Evolutionary conservation across 2,797 vertebrate genomes (phyloP).

Genomic region (Ispidina lecontei): DNA sequence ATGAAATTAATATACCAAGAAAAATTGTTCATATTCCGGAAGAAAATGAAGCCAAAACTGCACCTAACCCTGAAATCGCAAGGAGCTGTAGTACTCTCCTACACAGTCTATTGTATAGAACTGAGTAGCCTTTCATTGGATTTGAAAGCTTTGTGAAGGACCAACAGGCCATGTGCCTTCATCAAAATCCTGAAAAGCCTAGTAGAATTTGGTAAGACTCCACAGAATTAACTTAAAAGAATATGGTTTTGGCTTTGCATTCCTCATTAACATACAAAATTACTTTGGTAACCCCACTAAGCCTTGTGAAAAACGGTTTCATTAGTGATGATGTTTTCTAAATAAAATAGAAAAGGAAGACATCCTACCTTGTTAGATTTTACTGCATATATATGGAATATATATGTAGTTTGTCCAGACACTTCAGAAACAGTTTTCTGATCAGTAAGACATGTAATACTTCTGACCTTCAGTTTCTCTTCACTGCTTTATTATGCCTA

Average conservation of each 20-base stretch:
- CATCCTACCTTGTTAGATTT: neutral
- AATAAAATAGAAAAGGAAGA: neutral
- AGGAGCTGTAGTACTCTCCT: neutral
- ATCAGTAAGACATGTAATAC: neutral
- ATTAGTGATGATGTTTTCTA: neutral
- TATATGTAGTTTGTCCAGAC: neutral
- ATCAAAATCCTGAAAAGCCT: neutral
- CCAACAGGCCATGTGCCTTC: neutral
- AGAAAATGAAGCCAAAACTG: neutral
- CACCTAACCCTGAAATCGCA: neutral
- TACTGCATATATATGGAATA: neutral
- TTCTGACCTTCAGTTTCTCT: neutral
- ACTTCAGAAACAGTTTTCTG: neutral
- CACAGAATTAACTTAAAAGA: neutral
- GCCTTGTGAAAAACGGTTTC: neutral
- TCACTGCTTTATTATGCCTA: slow-evolving; percentile 6
- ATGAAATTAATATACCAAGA: neutral
- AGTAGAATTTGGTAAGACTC: neutral
- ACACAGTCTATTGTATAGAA: neutral
- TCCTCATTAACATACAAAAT: neutral
- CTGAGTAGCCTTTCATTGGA: neutral
- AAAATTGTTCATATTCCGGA: neutral
- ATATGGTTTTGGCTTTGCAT: neutral
- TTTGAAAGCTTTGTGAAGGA: neutral
- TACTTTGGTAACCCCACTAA: neutral